A percentile compares a stretch with the other conserved stretches of the same genome.
phyloP scores from a whole-genome alignment of 2,113 vertebrate species.

The Steatornis caripensis region DNA sequence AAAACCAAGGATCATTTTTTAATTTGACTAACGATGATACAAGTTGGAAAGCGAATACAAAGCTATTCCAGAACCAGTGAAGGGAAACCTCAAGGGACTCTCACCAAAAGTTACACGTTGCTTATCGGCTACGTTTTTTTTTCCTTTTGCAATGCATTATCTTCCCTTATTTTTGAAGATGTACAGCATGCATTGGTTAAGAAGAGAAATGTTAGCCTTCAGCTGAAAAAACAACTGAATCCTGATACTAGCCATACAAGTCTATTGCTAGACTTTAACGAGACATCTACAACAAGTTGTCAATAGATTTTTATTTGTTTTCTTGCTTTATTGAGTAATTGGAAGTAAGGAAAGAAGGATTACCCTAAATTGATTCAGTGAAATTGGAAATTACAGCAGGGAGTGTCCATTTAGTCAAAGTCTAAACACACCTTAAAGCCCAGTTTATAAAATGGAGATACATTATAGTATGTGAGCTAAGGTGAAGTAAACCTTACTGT shows the following conservation, averaged over 20 bases:
- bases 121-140: neutral
- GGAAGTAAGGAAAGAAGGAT: neutral
- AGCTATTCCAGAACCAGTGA: neutral
- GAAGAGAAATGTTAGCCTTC: neutral
- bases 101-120: neutral
- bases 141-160: neutral
- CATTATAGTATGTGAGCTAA: neutral
- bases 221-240: neutral
- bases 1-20: neutral
- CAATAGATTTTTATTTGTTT: neutral
- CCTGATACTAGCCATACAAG: neutral
- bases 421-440: neutral
- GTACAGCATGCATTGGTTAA: neutral
- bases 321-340: neutral
- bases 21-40: neutral
- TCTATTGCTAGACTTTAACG: neutral
- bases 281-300: neutral
- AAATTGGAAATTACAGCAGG: neutral
- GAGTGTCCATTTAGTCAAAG: neutral
- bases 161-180: neutral
- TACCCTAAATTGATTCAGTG: neutral
- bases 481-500: neutral
- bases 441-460: neutral
- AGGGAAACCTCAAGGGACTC: neutral
- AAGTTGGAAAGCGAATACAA: neutral